These are phyloP conservation scores for Pelvicachromis taeniatus DNA, from an alignment of 2,113 vertebrate species.

Conservation along the genomic window DNA sequence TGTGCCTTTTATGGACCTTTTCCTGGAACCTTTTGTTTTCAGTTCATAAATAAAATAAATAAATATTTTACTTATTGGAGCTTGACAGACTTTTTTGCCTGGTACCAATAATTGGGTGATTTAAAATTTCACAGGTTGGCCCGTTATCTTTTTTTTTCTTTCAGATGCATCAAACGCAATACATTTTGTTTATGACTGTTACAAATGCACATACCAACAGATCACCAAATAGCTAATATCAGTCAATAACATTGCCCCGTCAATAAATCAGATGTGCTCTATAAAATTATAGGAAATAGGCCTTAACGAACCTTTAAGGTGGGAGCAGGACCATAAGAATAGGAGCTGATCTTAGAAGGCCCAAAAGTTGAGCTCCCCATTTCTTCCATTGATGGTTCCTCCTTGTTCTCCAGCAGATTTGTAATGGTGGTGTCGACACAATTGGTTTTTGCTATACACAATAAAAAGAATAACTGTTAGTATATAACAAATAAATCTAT, in stretches of 20 bases:
- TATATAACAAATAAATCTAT: background rate
- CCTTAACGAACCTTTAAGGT: conserved; percentile 60
- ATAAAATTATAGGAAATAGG: background rate
- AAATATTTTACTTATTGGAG: no score
- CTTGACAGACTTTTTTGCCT: background rate
- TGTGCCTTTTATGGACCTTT: background rate
- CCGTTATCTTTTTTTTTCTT: background rate
- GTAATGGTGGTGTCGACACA: conserved; percentile 96
- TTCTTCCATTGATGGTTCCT: conserved; percentile 46
- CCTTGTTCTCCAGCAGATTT: conserved; percentile 90
- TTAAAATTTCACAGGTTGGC: background rate
- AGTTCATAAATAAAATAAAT: no score
- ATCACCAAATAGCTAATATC: background rate
- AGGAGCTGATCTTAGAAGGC: conserved; percentile 21
- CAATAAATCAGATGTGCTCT: background rate
- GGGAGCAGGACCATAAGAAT: conserved; percentile 24
- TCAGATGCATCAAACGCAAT: background rate
- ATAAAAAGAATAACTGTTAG: background rate
- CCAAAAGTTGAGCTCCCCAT: conserved; percentile 34
- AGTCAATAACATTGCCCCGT: background rate
- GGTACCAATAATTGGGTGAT: background rate
- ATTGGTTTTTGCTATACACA: conserved; percentile 77
- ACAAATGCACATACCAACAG: background rate
- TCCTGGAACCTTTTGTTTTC: no score
- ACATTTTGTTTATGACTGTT: background rate